Conservation (phyloP, 2,888 invertebrate genomes). For the Oligia fasciuncula region DNA sequence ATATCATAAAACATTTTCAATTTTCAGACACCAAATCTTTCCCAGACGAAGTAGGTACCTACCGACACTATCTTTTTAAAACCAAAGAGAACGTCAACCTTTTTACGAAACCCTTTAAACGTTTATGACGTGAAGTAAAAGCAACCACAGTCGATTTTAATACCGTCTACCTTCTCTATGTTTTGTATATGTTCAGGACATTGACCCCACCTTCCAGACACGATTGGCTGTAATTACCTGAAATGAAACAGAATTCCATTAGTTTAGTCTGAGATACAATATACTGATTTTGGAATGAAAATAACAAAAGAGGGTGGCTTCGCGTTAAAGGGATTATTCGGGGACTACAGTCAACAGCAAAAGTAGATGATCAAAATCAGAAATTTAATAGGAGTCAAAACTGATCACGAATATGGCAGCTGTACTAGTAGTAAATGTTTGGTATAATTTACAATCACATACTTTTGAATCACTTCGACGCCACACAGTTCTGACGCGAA, state of each 20-base stretch:
- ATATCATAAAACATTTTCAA: conserved; percentile 28
- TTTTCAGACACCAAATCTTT: conserved; percentile 8
- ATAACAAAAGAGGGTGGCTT: neutral
- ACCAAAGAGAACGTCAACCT: conserved; percentile 47
- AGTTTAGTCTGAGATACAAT: conserved; percentile 41
- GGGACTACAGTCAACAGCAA: neutral
- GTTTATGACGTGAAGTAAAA: conserved; percentile 20
- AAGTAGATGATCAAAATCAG: no score
- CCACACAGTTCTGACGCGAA: no score
- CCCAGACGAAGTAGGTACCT: conserved; percentile 33
- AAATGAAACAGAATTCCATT: conserved; percentile 56
- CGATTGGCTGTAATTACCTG: conserved; percentile 55
- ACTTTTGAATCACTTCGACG: no score
- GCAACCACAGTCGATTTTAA: conserved; percentile 49
- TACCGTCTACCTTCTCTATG: conserved; percentile 51
- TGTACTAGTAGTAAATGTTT: no score
- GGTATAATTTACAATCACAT: no score
- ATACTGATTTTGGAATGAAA: conserved; percentile 23
- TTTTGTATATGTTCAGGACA: conserved; percentile 30
- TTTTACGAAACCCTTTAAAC: conserved; percentile 40
- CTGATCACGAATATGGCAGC: no score
- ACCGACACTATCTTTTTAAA: conserved; percentile 38
- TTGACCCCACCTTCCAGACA: conserved; percentile 42
- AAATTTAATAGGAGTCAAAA: no score
- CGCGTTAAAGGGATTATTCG: neutral